Evolutionary conservation across 2,888 invertebrate species (phyloP).

Genomic region (Mesorhabditis spiculigera): DNA sequence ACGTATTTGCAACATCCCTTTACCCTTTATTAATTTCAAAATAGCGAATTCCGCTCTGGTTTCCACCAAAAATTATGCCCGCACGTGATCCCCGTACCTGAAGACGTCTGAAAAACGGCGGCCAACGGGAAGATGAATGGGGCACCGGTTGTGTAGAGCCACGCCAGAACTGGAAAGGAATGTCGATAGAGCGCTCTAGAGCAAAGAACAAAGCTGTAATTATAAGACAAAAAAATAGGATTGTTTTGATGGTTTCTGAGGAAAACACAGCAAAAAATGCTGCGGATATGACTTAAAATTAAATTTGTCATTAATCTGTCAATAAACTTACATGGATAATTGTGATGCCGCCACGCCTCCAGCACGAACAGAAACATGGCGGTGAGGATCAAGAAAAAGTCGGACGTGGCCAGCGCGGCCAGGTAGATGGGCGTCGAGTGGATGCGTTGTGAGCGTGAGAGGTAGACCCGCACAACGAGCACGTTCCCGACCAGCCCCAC

Average conservation of each 20-base stretch:
- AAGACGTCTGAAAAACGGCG: constrained; percentile 55
- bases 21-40: too few relatives aligned
- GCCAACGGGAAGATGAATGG: constrained; percentile 54
- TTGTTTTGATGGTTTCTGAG: background rate
- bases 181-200: background rate
- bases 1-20: background rate
- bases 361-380: constrained; percentile 57
- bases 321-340: constrained; percentile 38
- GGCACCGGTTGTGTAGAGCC: constrained; percentile 50
- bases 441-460: constrained; percentile 30
- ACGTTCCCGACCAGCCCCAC: constrained; percentile 50
- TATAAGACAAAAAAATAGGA: background rate
- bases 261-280: too few relatives aligned
- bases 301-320: background rate
- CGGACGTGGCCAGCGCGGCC: constrained; percentile 49
- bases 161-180: constrained; percentile 43
- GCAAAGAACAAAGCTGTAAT: background rate
- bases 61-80: too few relatives aligned
- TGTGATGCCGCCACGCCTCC: constrained; percentile 57
- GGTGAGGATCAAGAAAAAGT: constrained; percentile 53
- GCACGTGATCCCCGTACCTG: constrained; percentile 7
- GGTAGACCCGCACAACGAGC: constrained; percentile 50
- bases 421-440: constrained; percentile 53
- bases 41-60: too few relatives aligned
- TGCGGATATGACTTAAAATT: too few relatives aligned